A percentile compares a stretch with the other conserved stretches of the same genome.
Conservation (phyloP, 2,797 vertebrate species). For the Brotula barbata region DNA sequence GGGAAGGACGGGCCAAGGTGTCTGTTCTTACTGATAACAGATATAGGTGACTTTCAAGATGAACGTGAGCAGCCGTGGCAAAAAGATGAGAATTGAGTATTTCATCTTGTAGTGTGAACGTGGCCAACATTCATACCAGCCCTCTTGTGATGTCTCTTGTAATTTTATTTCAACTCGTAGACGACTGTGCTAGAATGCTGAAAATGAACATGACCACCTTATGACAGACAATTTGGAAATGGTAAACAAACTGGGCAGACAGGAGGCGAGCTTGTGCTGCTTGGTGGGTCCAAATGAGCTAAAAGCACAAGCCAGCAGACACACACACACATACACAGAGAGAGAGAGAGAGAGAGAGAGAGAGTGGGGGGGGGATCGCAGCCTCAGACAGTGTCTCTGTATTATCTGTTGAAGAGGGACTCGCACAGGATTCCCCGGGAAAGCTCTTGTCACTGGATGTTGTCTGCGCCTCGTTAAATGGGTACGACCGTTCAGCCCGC, state of each 20-base stretch:
- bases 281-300: conserved; percentile 44
- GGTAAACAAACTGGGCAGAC: conserved; percentile 18
- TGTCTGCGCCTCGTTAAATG: conserved; percentile 19
- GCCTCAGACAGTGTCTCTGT: conserved; percentile 53
- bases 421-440: conserved; percentile 69
- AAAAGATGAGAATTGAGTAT: no score
- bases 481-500: conserved; percentile 35
- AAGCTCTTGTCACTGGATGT: conserved; percentile 23
- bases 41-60: no score
- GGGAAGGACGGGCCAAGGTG: no score
- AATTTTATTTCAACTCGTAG: background rate
- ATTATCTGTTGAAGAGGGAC: conserved; percentile 59
- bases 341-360: background rate
- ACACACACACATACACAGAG: background rate
- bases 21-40: no score
- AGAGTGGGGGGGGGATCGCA: conserved; percentile 27
- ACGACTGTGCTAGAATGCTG: background rate
- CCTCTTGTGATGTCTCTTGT: no score
- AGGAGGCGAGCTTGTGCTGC: background rate
- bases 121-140: no score
- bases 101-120: no score
- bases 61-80: no score
- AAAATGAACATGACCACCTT: conserved; percentile 25
- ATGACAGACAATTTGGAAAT: conserved; percentile 23
- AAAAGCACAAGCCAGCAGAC: conserved; percentile 43